phyloP scores from a whole-genome alignment of 2,113 vertebrate genomes.

The Xenus cinereus region DNA sequence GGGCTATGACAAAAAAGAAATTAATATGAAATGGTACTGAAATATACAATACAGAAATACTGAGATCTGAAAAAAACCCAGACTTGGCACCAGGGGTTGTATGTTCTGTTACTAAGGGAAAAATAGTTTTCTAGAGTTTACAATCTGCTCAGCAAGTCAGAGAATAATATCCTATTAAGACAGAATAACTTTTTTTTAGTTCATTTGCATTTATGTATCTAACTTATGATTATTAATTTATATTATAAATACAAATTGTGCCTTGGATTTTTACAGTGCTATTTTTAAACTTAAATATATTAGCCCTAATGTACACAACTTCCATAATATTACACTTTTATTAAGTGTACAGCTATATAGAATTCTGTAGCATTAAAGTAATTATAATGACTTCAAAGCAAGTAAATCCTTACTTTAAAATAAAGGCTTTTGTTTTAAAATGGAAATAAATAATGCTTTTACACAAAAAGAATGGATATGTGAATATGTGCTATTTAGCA shows the following conservation, averaged over 20 bases:
- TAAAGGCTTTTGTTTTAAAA: background rate
- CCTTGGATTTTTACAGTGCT: slow-evolving; percentile 26
- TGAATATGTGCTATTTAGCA: background rate
- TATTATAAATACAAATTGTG: slow-evolving; percentile 33
- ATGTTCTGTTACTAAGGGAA: slow-evolving; percentile 33
- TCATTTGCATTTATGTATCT: slow-evolving; percentile 35
- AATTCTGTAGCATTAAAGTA: background rate
- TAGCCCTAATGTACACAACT: background rate
- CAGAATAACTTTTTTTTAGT: slow-evolving; percentile 10
- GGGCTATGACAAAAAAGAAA: background rate
- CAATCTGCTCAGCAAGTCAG: slow-evolving; percentile 43
- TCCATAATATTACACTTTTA: background rate
- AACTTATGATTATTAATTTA: background rate
- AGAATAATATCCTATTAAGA: slow-evolving; percentile 33
- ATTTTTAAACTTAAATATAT: slow-evolving; percentile 44
- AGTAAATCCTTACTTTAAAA: background rate
- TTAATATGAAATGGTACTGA: background rate
- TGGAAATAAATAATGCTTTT: background rate
- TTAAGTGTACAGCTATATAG: slow-evolving; percentile 10
- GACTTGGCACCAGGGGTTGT: background rate
- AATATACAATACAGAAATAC: background rate
- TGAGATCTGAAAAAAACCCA: background rate
- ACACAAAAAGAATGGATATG: background rate
- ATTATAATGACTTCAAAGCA: background rate
- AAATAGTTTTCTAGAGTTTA: slow-evolving; percentile 30